phyloP scores from a whole-genome alignment of 2,113 vertebrate genomes.

The Aegypius monachus region DNA sequence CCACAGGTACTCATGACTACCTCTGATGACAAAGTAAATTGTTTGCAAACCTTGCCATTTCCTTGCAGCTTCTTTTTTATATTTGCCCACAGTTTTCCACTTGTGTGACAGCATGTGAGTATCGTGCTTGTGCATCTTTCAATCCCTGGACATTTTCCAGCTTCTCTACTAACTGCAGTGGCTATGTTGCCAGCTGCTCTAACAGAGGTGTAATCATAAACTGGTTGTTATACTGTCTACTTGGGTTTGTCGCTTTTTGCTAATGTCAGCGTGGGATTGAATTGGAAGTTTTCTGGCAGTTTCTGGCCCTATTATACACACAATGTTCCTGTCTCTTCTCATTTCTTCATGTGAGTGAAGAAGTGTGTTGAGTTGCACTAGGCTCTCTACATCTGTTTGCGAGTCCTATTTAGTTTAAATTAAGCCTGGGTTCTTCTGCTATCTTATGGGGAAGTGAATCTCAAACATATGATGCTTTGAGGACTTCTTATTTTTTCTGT shows the following conservation, averaged over 20 bases:
- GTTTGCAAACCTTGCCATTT: background rate
- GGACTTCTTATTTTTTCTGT: background rate
- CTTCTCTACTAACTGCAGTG: background rate
- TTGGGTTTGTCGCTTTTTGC: background rate
- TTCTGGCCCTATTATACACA: background rate
- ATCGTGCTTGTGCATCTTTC: background rate
- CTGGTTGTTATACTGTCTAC: constrained; percentile 23
- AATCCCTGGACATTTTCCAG: background rate
- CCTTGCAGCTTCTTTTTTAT: background rate
- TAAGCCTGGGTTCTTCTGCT: background rate
- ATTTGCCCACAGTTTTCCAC: background rate
- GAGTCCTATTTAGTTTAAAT: background rate
- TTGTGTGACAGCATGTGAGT: background rate
- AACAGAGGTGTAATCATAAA: constrained; percentile 13
- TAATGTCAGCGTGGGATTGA: background rate
- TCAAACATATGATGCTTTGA: background rate
- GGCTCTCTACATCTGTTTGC: background rate
- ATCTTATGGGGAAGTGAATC: background rate
- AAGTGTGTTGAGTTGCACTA: background rate
- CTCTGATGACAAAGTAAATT: background rate
- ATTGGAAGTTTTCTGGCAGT: constrained; percentile 33
- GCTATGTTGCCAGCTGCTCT: constrained; percentile 36
- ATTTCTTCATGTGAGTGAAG: background rate
- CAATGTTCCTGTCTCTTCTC: constrained; percentile 10
- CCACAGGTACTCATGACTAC: background rate